Evolutionary conservation across 2,113 vertebrate species (phyloP).

Genomic region (Vimba vimba): DNA sequence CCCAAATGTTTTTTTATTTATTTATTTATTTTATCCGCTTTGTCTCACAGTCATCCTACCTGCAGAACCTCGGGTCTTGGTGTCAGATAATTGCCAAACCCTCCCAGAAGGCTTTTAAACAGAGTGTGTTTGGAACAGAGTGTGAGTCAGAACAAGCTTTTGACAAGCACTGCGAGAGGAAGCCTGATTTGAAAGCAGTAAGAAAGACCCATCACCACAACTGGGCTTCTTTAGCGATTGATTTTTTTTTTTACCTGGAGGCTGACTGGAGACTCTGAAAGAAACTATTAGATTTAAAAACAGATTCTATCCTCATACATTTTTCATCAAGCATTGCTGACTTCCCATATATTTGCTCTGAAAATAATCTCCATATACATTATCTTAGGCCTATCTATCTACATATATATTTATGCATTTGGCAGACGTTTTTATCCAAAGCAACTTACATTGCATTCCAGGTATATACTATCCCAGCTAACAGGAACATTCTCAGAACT

Average conservation of each 20-base stretch:
- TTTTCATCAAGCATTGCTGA: neutral
- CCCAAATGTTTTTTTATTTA: neutral
- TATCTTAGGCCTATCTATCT: neutral
- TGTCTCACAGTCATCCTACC: slow-evolving; percentile 26
- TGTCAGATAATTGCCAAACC: slow-evolving; percentile 21
- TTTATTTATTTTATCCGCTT: neutral
- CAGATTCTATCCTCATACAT: neutral
- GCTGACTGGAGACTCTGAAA: neutral
- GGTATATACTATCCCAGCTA: neutral
- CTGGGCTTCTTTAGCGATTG: neutral
- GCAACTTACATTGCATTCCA: neutral
- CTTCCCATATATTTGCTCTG: slow-evolving; percentile 1
- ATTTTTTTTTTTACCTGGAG: neutral
- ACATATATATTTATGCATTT: slow-evolving; percentile 6
- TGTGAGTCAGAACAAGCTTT: neutral
- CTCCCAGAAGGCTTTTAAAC: neutral
- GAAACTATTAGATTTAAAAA: neutral
- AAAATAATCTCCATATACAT: slow-evolving; percentile 17
- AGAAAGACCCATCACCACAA: neutral
- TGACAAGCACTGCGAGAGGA: neutral
- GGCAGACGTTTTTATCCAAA: neutral
- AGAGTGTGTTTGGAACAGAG: slow-evolving; percentile 1
- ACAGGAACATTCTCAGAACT: no score
- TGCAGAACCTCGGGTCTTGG: neutral
- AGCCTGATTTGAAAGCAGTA: neutral